Evolutionary conservation across 2,797 vertebrate genomes (phyloP).

Genomic region (Brachymystax lenok): DNA sequence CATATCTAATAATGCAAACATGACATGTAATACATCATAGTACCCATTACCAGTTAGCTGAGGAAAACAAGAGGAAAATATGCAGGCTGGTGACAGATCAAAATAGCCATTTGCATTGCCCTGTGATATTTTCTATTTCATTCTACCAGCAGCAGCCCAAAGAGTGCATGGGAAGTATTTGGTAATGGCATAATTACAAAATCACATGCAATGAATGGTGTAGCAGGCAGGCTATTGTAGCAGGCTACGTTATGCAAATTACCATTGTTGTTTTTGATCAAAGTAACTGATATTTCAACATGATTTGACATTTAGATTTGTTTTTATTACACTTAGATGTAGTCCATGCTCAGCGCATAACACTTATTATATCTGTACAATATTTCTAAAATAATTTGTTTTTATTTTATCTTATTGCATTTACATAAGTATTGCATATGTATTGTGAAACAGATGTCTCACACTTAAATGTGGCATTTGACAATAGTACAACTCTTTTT

Average conservation of each 20-base stretch:
- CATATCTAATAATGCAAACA: constrained; percentile 80
- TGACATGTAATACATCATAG: constrained; percentile 94
- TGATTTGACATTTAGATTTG: not conserved
- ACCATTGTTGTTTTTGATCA: not conserved
- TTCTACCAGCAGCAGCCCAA: constrained; percentile 37
- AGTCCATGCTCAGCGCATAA: not conserved
- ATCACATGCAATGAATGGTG: not conserved
- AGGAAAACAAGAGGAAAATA: constrained; percentile 68
- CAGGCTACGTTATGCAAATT: not conserved
- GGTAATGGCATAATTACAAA: constrained; percentile 27
- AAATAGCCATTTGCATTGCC: constrained; percentile 64
- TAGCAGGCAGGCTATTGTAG: not conserved
- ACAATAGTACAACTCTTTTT: constrained; percentile 61
- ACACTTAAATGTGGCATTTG: constrained; percentile 42
- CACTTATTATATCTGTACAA: not conserved
- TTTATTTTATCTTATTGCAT: not conserved
- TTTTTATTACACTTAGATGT: not conserved
- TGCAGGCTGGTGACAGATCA: constrained; percentile 66
- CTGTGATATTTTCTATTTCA: constrained; percentile 59
- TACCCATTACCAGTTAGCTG: constrained; percentile 77
- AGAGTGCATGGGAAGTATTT: constrained; percentile 36
- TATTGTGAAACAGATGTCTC: constrained; percentile 5
- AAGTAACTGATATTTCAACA: not conserved
- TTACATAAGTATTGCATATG: not conserved
- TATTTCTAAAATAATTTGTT: not conserved